Base-by-base conservation (phyloP, 2,113 vertebrate genomes). In the Periophthalmus modestus region DNA sequence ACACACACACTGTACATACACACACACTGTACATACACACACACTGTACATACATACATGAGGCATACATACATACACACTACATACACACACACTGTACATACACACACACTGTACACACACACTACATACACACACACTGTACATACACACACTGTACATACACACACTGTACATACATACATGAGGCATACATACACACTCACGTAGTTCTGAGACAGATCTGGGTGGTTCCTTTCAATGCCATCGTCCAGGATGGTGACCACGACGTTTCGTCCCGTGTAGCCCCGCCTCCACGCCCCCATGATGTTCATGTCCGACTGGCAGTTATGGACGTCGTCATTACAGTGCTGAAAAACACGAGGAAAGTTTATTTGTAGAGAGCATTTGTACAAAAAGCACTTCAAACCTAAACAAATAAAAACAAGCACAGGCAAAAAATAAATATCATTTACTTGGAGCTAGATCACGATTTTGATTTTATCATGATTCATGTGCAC, bases 301-400 rank as follows among this genome's bases (percentile, higher is more conserved):
- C 97, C 97, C 89, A 98, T 94, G 69, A 99, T 97, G 88, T 99
- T 99, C 98, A 99, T 99, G 89, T 98, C 97, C 2, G 97, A 99
- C 77, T 98, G 97, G 89, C 98, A 99, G 83, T 97, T 97, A 66
- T 98, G 95, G 5, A 95, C 94, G 66, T 97, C 97, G 68, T 98
- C 98, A 33, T 95, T 99, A 92, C 98, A 99, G 89, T 99, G 97
- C 98, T 99, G 81, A 3, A 81, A 66, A 88, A 54, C 12, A 46
- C 57, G 24, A 28, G 23, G 57, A 18, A 9, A 36, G 16, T 18
- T 63, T 19, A 36, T 63, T 34, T 34, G 5, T 9, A 33, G 23
- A 7, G 55, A 6, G 5, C 23, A 39, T 62, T 23, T 39, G 71
- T 21, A 55, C 72, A 52, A 48, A 74, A 75, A 57, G 50, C 50